Conservation (phyloP, 2,888 invertebrate genomes). For the Epirrita christyi region DNA sequence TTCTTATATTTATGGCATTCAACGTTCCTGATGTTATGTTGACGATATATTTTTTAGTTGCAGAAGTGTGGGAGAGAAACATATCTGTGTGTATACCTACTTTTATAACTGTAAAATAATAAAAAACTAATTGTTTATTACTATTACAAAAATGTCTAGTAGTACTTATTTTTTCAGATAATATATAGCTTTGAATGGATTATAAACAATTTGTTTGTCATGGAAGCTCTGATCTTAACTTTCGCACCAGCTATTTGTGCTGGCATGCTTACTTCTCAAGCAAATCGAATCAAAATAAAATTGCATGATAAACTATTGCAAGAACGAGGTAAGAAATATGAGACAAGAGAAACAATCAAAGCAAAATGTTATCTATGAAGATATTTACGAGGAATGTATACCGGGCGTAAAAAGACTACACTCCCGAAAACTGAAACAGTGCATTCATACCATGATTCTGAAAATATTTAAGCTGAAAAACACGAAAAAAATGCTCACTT, state of each 20-base stretch:
- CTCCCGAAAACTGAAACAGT: too few species aligned
- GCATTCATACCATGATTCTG: too few species aligned
- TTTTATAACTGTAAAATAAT: too few species aligned
- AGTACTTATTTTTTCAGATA: neutral
- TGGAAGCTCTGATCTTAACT: neutral
- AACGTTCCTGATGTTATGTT: conserved; percentile 11
- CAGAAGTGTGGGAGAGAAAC: neutral
- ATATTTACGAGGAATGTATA: too few species aligned
- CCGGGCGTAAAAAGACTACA: too few species aligned
- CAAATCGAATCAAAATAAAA: conserved; percentile 4
- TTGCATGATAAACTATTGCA: conserved; percentile 17
- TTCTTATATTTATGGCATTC: neutral
- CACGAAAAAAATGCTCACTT: too few species aligned
- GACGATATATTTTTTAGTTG: neutral
- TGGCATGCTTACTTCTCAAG: conserved; percentile 5
- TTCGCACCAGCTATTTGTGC: conserved; percentile 16
- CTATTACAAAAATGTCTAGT: too few species aligned
- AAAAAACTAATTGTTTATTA: too few species aligned
- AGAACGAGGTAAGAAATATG: conserved; percentile 4
- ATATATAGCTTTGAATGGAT: neutral
- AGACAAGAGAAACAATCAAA: too few species aligned
- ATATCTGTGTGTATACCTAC: neutral
- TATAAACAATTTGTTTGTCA: neutral
- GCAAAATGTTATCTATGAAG: too few species aligned
- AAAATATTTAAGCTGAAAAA: too few species aligned